Conservation (phyloP, 2,797 vertebrate species). For the Notolepis coatsorum region DNA sequence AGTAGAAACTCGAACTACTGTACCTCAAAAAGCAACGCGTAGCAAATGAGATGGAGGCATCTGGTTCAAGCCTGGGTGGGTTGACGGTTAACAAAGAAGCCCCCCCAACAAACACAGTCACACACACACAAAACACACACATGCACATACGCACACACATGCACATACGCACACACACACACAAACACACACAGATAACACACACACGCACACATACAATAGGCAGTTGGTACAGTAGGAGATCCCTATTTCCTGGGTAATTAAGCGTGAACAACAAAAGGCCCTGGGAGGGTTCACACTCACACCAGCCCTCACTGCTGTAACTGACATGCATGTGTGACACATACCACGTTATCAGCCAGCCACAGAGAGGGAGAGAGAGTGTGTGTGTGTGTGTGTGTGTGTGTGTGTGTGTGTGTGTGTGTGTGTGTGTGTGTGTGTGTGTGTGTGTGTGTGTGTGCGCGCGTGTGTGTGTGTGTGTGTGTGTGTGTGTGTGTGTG, state of each 20-base stretch:
- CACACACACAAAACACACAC: no score
- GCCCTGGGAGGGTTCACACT: constrained; percentile 18
- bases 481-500: neutral
- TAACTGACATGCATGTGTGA: constrained; percentile 43
- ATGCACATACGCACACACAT: no score
- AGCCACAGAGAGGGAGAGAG: constrained; percentile 38
- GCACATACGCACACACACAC: no score
- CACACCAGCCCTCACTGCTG: constrained; percentile 32
- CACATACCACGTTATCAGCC: constrained; percentile 71
- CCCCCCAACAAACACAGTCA: neutral
- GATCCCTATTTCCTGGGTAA: constrained; percentile 24
- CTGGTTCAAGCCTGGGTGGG: neutral
- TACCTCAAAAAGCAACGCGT: neutral
- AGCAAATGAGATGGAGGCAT: no score
- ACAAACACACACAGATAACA: no score
- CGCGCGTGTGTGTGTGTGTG: neutral
- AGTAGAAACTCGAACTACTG: neutral
- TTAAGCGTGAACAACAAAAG: constrained; percentile 36
- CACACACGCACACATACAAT: neutral
- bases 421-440: neutral
- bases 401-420: neutral
- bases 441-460: neutral
- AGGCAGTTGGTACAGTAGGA: constrained; percentile 11
- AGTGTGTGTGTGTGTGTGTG: neutral
- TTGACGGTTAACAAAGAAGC: neutral